Base-by-base conservation (phyloP, 2,797 vertebrate genomes). In the Neosilurus mollespiculum region DNA sequence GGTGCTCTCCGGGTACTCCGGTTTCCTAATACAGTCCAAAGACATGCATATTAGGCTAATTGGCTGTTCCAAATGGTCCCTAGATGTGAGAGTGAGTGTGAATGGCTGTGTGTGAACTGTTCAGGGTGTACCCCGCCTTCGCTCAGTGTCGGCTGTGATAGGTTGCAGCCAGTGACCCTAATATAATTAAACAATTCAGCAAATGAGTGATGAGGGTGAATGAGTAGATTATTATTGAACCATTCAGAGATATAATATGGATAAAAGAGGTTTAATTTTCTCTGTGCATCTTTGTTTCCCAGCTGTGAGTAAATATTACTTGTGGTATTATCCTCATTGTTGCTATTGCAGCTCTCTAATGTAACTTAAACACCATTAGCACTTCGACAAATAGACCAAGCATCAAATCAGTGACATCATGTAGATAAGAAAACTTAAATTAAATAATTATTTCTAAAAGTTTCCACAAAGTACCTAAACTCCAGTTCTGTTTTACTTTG, bases 331-430 rank as follows among this genome's bases (percentile, higher is more conserved):
- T 84, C 85, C 82, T 87, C 81, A 66, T 82, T 18, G 72, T 53
- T 75, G 26, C 88, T 90, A 88, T 87, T 51, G 73, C 24, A 62
- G 30, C 77, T 61, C 78, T 87, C 87, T 81, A 79, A 26, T 89
- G 89, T 87, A 84, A 51, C 88, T 88, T 90, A 86, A 84, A 87
- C 86, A 88, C 83, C 86, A 86, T 89, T 89, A 89, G 79, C n/a
- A 53, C 22, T 69, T 78, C 16, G 12, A 2, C 62, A 73, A 78
- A 83, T 59, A 67, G 5, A 86, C 85, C 86, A 87, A 72, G 80
- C 81, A 76, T 78, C 87, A 26, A 43, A 85, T 86, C 83, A 86
- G 80, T 73, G 80, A 62, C 58, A 71, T 78, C 81, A 30, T 11
- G 62, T 5, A 82, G 69, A 78, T 82, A 59, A 76, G 84, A 1